Evolutionary conservation across 2,797 vertebrate genomes (phyloP).

Genomic region (Austrolebias charrua): DNA sequence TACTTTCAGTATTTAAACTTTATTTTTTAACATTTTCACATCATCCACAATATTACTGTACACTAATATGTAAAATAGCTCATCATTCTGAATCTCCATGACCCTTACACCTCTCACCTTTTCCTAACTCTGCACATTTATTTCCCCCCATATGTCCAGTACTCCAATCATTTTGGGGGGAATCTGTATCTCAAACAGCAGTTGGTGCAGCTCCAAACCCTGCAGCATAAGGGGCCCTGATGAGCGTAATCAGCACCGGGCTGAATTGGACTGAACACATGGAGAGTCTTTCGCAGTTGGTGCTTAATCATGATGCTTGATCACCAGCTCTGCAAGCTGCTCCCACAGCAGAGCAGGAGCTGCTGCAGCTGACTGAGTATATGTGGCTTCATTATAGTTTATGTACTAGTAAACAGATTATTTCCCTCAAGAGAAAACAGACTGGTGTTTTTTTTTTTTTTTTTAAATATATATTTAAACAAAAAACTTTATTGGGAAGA

Average conservation of each 20-base stretch:
- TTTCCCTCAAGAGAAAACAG: slow-evolving; percentile 48
- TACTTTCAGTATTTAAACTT: not conserved
- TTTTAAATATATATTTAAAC: slow-evolving; percentile 14
- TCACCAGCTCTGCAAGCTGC: slow-evolving; percentile 76
- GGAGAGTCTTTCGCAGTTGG: slow-evolving; percentile 72
- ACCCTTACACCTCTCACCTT: not conserved
- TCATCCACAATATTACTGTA: not conserved
- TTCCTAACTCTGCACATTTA: slow-evolving; percentile 30
- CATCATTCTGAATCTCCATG: not conserved
- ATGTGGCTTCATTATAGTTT: slow-evolving; percentile 66
- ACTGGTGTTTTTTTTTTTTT: slow-evolving; percentile 22
- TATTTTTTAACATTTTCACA: no score
- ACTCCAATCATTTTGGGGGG: slow-evolving; percentile 50
- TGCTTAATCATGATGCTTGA: slow-evolving; percentile 78
- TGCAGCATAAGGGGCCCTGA: slow-evolving; percentile 63
- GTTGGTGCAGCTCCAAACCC: slow-evolving; percentile 57
- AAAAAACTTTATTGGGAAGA: slow-evolving; percentile 26
- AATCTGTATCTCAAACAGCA: slow-evolving; percentile 56
- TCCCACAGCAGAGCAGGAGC: slow-evolving; percentile 52
- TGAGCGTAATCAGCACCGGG: slow-evolving; percentile 70
- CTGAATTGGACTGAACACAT: slow-evolving; percentile 71
- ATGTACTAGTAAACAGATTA: slow-evolving; percentile 66
- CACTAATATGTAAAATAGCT: not conserved
- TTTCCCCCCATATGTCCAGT: slow-evolving; percentile 47
- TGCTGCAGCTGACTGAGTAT: slow-evolving; percentile 52